Evolutionary conservation across 2,888 invertebrate species (phyloP).

Genomic region (Adineta ricciae): DNA sequence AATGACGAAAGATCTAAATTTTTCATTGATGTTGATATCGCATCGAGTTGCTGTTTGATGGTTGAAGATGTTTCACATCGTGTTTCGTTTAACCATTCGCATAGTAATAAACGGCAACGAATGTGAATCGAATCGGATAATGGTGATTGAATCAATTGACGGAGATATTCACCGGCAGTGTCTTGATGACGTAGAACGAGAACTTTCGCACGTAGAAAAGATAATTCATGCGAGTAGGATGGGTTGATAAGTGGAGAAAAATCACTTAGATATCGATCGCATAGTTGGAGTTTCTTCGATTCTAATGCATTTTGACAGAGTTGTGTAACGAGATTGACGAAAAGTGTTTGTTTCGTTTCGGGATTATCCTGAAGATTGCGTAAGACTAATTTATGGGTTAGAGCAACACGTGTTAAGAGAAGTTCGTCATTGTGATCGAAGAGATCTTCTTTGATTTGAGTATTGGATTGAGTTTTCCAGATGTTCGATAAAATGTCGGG

Average conservation of each 20-base stretch:
- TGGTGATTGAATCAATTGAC: background rate
- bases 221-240: background rate
- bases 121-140: background rate
- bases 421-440: background rate
- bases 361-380: background rate
- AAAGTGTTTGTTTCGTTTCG: background rate
- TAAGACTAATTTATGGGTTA: background rate
- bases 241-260: background rate
- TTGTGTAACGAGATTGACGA: background rate
- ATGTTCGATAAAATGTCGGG: background rate
- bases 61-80: background rate
- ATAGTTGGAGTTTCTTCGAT: background rate
- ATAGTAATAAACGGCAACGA: background rate
- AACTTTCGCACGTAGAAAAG: background rate
- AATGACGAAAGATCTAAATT: background rate
- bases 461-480: background rate
- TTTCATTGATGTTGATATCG: background rate
- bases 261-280: constrained; percentile 5
- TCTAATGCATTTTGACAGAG: background rate
- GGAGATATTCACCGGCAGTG: background rate
- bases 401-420: background rate
- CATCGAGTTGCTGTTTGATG: background rate
- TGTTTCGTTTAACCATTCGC: background rate
- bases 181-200: background rate
- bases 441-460: background rate